A percentile compares a stretch with the other conserved stretches of the same genome.
Conservation (phyloP, 92 coral and sea anemone genomes). For the Zoanthus solanderi region DNA sequence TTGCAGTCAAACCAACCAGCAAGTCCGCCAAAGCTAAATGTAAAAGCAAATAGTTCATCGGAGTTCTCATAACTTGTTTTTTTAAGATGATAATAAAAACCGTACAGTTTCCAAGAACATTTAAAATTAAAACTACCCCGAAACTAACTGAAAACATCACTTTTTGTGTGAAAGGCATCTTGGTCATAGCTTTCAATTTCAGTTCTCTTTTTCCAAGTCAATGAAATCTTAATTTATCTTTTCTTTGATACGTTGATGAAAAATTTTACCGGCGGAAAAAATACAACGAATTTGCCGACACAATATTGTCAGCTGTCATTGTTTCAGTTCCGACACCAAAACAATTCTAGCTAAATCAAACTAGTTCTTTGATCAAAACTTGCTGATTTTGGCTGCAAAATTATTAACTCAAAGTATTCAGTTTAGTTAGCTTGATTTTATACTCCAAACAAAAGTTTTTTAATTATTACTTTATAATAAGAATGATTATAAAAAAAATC, state of each 20-base stretch:
- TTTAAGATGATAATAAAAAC: conserved; percentile 23
- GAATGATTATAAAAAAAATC: too few species aligned
- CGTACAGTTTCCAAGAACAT: conserved; percentile 4
- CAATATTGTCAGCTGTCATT: neutral
- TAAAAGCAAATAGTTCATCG: conserved; percentile 37
- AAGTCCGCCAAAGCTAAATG: conserved; percentile 30
- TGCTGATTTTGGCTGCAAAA: neutral
- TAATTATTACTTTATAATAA: too few species aligned
- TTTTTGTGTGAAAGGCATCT: neutral
- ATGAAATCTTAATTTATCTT: neutral
- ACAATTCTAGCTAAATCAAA: neutral
- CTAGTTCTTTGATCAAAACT: neutral
- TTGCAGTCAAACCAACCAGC: conserved; percentile 19
- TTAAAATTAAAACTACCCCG: conserved; percentile 9
- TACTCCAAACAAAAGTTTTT: too few species aligned
- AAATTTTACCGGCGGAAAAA: conserved; percentile 9
- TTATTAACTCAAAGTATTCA: neutral
- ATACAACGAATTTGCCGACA: neutral
- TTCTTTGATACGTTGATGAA: neutral
- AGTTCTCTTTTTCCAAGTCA: neutral
- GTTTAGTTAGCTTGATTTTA: too few species aligned
- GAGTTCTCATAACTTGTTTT: conserved; percentile 21
- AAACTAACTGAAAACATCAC: conserved; percentile 20
- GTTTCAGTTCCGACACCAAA: conserved; percentile 4
- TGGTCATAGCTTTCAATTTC: neutral